These are phyloP conservation scores for Apodemia zela DNA, from an alignment of 2,888 invertebrate species.

Conservation along the genomic window DNA sequence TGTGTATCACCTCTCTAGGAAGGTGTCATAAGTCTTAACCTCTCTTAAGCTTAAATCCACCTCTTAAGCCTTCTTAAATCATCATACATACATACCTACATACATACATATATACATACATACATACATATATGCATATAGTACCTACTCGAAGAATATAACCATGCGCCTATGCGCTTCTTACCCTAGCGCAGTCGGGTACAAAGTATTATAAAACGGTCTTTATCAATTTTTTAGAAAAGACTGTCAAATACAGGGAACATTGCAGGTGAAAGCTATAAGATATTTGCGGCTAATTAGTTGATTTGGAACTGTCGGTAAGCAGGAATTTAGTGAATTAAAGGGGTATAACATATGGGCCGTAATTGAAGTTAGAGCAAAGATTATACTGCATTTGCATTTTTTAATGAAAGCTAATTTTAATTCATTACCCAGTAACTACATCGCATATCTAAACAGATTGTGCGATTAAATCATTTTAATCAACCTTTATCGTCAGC, in stretches of 20 bases:
- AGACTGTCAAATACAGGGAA: not conserved
- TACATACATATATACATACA: no score
- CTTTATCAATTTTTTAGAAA: no score
- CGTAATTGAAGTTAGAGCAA: not conserved
- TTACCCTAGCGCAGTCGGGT: no score
- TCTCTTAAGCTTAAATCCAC: no score
- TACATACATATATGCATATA: no score
- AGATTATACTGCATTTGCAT: conserved; percentile 9
- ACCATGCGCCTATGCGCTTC: no score
- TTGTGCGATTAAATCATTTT: conserved; percentile 12
- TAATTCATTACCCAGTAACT: conserved; percentile 21
- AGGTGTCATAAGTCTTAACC: no score
- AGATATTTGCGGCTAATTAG: not conserved
- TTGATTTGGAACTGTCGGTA: not conserved
- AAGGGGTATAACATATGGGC: not conserved
- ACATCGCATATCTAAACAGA: conserved; percentile 20
- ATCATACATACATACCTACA: no score
- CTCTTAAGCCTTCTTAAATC: no score
- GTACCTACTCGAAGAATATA: no score
- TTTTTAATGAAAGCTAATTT: conserved; percentile 11
- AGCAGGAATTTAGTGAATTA: not conserved
- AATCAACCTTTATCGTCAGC: conserved; percentile 2
- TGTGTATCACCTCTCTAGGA: no score
- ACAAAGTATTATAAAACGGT: no score
- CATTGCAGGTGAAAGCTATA: not conserved